Conservation (phyloP, 2,888 invertebrate species). For the Flexamia atlantica region DNA sequence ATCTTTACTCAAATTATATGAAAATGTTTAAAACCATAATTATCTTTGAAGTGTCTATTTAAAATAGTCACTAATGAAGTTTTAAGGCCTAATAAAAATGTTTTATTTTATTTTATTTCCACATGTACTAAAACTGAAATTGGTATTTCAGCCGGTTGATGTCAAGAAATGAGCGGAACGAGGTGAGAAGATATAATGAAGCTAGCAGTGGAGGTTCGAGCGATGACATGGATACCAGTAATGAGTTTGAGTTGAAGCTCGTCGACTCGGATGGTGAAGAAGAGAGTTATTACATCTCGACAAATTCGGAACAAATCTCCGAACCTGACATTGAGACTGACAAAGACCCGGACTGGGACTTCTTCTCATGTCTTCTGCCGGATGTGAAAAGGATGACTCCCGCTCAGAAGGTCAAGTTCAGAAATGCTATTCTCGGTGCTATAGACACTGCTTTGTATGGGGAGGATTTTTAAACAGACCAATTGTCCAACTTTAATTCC, state of each 20-base stretch:
- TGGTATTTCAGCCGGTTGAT: neutral
- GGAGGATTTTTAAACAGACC: constrained; percentile 11
- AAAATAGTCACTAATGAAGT: too few species aligned
- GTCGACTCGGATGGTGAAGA: constrained; percentile 34
- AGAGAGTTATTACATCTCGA: constrained; percentile 18
- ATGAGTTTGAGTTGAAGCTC: constrained; percentile 23
- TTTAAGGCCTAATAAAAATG: too few species aligned
- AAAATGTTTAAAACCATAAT: too few species aligned
- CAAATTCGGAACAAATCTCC: neutral
- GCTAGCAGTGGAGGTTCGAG: neutral
- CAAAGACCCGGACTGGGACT: constrained; percentile 27
- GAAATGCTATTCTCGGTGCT: constrained; percentile 11
- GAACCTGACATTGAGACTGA: neutral
- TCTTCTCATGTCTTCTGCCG: constrained; percentile 25
- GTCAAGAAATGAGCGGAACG: neutral
- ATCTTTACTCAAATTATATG: too few species aligned
- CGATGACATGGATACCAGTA: neutral
- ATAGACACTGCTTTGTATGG: constrained; percentile 27
- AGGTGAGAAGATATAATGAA: neutral
- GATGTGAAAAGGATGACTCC: constrained; percentile 19
- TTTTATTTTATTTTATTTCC: too few species aligned
- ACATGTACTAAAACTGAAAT: too few species aligned
- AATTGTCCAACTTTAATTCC: too few species aligned
- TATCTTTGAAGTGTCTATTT: too few species aligned
- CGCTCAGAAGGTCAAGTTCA: constrained; percentile 14